A percentile compares a stretch with the other conserved stretches of the same genome.
These are phyloP conservation scores for Arvicanthis niloticus DNA, from an alignment of 2,113 vertebrate species.

Conservation along the genomic window DNA sequence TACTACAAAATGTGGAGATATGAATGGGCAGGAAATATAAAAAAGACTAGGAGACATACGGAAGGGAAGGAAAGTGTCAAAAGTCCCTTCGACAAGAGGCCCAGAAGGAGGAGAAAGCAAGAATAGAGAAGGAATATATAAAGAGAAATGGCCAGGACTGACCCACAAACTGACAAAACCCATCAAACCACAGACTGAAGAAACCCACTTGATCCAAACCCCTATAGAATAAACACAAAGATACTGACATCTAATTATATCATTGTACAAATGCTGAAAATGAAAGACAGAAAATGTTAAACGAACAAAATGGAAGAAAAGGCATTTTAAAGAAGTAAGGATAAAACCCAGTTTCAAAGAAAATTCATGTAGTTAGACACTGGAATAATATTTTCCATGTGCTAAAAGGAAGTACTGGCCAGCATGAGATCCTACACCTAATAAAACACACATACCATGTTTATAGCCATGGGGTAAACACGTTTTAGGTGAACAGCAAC, in stretches of 20 bases:
- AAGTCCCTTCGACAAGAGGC: neutral
- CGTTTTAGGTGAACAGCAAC: neutral
- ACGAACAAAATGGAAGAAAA: neutral
- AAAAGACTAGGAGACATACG: neutral
- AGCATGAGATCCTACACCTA: conserved; percentile 5
- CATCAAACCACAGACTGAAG: neutral
- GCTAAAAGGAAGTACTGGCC: neutral
- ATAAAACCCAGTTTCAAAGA: conserved; percentile 45
- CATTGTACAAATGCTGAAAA: conserved; percentile 4
- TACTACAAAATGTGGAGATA: neutral
- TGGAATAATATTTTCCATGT: neutral
- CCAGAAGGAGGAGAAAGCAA: conserved; percentile 30
- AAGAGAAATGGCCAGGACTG: neutral
- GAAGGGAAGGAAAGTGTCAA: neutral
- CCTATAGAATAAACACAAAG: conserved; percentile 28
- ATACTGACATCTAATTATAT: conserved; percentile 9
- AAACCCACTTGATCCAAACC: neutral
- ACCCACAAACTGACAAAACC: neutral
- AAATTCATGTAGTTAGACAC: neutral
- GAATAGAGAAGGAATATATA: neutral
- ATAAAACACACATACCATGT: neutral
- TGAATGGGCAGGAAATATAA: neutral
- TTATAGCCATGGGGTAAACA: neutral
- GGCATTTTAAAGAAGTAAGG: conserved; percentile 16
- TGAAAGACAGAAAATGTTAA: neutral